Base-by-base conservation (phyloP, 2,113 vertebrate genomes). In the Canis aureus region DNA sequence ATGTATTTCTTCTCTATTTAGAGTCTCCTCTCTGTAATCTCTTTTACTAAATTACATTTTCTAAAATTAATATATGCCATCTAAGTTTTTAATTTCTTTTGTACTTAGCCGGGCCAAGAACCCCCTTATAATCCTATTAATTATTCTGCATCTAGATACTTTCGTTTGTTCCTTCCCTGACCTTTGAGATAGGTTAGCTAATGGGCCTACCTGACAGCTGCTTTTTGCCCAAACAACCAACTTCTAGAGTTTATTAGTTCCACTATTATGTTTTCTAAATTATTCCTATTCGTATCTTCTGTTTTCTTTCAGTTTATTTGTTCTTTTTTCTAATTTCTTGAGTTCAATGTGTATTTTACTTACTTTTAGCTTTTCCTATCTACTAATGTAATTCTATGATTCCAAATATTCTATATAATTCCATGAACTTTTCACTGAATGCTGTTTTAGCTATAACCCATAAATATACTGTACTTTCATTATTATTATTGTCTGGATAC, bases 21-120 rank as follows among this genome's bases (percentile, higher is more conserved):
- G 59, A 53, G 55, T 49, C 19, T 81, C n/a, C 53, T 59, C 29
- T 38, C 67, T 74, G 32, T 7, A 83, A 76, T 74, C 22, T 32
- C 25, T 67, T 73, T 78, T 84, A 89, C 29, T 96, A 93, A 93
- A 78, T 60, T 89, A 62, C 13, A 84, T 84, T 93, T 79, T 49
- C 15, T 78, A 91, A 91, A 67, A 84, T 57, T 55, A 64, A 57
- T 19, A 35, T 67, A 38, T 69, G 1, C 35, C 55, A 69, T 55
- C 43, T 62, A 79, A 78, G 16, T 71, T 90, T 92, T 43, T 38
- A 15, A 84, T 81, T 95, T 84, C 27, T 84, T 69, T 84, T 79
- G 71, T 55, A 73, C 71, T 67, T 64, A 76, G 35, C 17, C 60
- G 8, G 66, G 35, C 69, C 67, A 66, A 92, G 62, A 73, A 80